A percentile compares a stretch with the other conserved stretches of the same genome.
phyloP scores from a whole-genome alignment of 1,140 invertebrate genomes.

The Ptiloglossa arizonensis region DNA sequence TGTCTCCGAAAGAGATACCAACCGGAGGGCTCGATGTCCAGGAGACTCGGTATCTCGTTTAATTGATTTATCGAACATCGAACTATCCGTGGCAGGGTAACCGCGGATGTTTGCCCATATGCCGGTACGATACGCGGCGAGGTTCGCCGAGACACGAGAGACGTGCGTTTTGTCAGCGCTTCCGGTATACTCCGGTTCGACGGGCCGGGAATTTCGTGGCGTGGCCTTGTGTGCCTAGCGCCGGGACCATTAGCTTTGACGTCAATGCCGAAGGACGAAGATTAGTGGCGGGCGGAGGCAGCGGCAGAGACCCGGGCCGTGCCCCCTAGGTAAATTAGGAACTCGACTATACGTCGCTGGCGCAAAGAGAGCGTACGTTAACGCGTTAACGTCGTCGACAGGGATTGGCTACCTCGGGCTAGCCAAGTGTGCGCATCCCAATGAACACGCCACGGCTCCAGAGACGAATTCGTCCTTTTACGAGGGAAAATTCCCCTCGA shows the following conservation, averaged over 20 bases:
- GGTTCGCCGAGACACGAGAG: background rate
- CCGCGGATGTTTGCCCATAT: conserved; percentile 25
- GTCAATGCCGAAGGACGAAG: conserved; percentile 40
- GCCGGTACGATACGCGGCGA: background rate
- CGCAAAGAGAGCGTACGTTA: conserved; percentile 44
- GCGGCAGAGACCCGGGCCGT: background rate
- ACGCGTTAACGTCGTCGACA: conserved; percentile 38
- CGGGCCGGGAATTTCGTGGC: background rate
- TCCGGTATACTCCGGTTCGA: background rate
- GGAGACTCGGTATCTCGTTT: background rate
- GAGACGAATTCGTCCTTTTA: no score
- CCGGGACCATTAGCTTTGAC: conserved; percentile 55
- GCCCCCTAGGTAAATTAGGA: conserved; percentile 50
- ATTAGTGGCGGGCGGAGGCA: conserved; percentile 36
- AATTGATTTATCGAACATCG: conserved; percentile 16
- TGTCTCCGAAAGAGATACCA: background rate
- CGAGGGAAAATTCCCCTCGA: no score
- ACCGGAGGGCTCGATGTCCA: background rate
- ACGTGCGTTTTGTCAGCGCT: conserved; percentile 10
- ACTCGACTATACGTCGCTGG: conserved; percentile 41
- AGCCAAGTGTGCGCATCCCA: background rate
- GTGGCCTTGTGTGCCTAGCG: background rate
- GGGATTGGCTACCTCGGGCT: background rate
- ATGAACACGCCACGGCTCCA: background rate
- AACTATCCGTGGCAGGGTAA: background rate